Conservation (phyloP, 2,888 invertebrate genomes). For the Drosophila villosipedis region DNA sequence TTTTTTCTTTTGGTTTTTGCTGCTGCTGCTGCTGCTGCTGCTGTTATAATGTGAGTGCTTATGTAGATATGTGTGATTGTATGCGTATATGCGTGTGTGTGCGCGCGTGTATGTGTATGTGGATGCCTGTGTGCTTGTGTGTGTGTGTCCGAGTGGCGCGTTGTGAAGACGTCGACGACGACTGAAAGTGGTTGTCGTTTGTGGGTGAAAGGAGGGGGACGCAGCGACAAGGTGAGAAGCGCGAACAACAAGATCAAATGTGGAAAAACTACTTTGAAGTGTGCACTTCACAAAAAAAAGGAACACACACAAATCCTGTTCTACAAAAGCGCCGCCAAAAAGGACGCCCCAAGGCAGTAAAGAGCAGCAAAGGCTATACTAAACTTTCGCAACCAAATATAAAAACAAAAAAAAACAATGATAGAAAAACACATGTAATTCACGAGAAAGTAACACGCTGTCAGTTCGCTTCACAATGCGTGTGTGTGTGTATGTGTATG, state of each 20-base stretch:
- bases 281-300: conserved; percentile 53
- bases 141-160: conserved; percentile 61
- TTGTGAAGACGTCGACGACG: conserved; percentile 69
- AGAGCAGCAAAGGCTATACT: conserved; percentile 2
- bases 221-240: conserved; percentile 69
- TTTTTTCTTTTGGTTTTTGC: conserved; percentile 64
- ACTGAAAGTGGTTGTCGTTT: conserved; percentile 77
- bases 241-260: conserved; percentile 69
- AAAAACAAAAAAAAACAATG: conserved; percentile 26
- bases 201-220: conserved; percentile 50
- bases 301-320: conserved; percentile 34
- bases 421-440: conserved; percentile 79
- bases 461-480: conserved; percentile 67
- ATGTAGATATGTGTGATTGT: conserved; percentile 37
- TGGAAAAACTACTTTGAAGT: conserved; percentile 80
- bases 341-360: conserved; percentile 29
- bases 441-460: conserved; percentile 81
- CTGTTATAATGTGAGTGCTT: conserved; percentile 60
- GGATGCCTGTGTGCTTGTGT: conserved; percentile 23
- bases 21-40: conserved; percentile 23
- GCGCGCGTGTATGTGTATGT: conserved; percentile 19
- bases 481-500: conserved; percentile 31
- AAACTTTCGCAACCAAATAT: conserved; percentile 27
- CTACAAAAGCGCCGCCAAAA: conserved; percentile 48
- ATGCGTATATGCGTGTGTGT: conserved; percentile 19